Percentiles rank a stretch among this genome's conserved stretches.
Conservation (phyloP, 1,140 invertebrate species). For the Euura lappo region DNA sequence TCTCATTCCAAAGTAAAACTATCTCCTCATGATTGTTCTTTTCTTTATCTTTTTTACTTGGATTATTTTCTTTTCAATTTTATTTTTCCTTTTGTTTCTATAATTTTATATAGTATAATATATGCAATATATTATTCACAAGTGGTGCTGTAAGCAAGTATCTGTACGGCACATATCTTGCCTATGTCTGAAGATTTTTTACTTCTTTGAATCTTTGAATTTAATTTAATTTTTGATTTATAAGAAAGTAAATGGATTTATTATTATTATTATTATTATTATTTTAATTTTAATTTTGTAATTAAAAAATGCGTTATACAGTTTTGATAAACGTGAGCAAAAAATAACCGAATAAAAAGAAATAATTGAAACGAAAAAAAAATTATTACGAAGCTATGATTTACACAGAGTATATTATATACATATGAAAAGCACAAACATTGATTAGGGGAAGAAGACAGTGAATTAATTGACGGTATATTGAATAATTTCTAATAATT, state of each 20-base stretch:
- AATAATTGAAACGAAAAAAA: too few relatives aligned
- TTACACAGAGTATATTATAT: not conserved
- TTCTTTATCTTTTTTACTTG: not conserved
- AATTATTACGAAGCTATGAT: too few relatives aligned
- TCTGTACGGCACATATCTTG: not conserved
- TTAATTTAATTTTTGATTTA: not conserved
- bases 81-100: not conserved
- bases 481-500: not conserved
- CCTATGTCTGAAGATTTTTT: not conserved
- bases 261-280: not conserved
- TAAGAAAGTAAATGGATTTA: not conserved
- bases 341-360: too few relatives aligned
- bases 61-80: not conserved
- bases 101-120: not conserved
- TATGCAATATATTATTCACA: not conserved
- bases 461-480: not conserved
- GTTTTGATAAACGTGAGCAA: too few relatives aligned
- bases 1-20: not conserved
- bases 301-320: too few relatives aligned
- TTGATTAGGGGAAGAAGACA: not conserved
- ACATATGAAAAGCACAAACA: conserved; percentile 1
- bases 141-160: not conserved
- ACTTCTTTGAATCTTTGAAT: not conserved
- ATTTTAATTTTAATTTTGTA: too few relatives aligned
- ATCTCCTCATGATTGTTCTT: not conserved